Base-by-base conservation (phyloP, 2,888 invertebrate species). In the Griposia aprilina region DNA sequence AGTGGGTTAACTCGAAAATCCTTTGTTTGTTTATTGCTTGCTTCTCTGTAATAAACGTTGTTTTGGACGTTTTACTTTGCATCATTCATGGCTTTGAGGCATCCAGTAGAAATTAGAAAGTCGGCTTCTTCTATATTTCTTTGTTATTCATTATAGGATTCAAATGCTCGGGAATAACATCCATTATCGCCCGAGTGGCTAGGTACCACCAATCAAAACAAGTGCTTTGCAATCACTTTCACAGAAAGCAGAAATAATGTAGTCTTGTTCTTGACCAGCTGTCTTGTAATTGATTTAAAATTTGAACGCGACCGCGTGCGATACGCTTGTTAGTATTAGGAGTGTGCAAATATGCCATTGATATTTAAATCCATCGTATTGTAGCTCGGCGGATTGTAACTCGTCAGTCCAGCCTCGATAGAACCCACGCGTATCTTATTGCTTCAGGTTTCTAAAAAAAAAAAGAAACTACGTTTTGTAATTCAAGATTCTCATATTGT, bases 361-460 rank as follows among this genome's bases (percentile, higher is more conserved):
- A 66, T 82, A 73, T 84, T 81, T 79, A 78, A 81, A 81, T 81
- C 74, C 41, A 79, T 65, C 55, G 70, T 48, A 69, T 83, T 79
- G 62, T 82, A 78, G 23, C 74, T 76, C 48, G n/a, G 15, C 63
- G 55, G 67, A 71, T 76, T 78, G 76, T 63, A 77, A 81, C 82
- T 88, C 76, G 82, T 76, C 77, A 57, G 74, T 30, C 81, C 81
- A 87, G 76, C 91, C 90, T 91, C 89, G 90, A 85, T 81, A 74
- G 66, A 81, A 74, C 92, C 91, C 88, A 92, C 92, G 88, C 89
- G 78, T 81, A 76, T 78, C 45, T 68, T 81, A 83, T 87, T 82
- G 81, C 85, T 88, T 81, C 77, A 87, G 74, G 67, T 88, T 88
- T 82, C 82, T 88, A 85, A 85, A 89, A 86, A 89, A 85, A 85